Conservation (phyloP, 1,140 invertebrate species). For the Venturia canescens region DNA sequence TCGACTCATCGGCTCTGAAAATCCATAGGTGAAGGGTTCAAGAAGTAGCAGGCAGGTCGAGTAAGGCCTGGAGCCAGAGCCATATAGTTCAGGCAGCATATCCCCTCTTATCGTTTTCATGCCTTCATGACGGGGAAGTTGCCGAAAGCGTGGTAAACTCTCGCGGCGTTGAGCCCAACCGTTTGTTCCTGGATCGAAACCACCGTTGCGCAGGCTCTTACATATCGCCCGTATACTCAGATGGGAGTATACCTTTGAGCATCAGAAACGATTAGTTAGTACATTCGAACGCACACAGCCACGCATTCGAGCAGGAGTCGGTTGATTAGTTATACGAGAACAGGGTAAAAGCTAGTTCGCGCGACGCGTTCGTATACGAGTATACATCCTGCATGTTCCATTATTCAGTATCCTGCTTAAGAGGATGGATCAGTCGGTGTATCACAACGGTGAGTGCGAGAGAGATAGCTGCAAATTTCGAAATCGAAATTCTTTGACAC, state of each 20-base stretch:
- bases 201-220: background rate
- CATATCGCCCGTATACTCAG: background rate
- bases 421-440: no score
- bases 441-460: no score
- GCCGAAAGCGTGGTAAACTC: slow-evolving; percentile 5
- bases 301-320: background rate
- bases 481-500: no score
- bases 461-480: no score
- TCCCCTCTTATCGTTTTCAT: background rate
- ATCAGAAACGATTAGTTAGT: slow-evolving; percentile 1
- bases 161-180: slow-evolving; percentile 15
- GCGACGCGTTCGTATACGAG: no score
- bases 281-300: no score
- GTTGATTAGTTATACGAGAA: background rate
- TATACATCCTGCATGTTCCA: no score
- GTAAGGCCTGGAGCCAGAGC: background rate
- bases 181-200: background rate
- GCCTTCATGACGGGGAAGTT: background rate
- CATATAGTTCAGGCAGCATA: background rate
- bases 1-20: background rate
- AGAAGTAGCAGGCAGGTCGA: background rate
- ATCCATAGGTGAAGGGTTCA: background rate
- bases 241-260: background rate
- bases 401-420: no score
- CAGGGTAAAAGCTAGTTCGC: background rate